Evolutionary conservation across 1,140 invertebrate genomes (phyloP), one percentile per base, ranked within the genome.

Genomic region (Drosophila paulistorum): DNA sequence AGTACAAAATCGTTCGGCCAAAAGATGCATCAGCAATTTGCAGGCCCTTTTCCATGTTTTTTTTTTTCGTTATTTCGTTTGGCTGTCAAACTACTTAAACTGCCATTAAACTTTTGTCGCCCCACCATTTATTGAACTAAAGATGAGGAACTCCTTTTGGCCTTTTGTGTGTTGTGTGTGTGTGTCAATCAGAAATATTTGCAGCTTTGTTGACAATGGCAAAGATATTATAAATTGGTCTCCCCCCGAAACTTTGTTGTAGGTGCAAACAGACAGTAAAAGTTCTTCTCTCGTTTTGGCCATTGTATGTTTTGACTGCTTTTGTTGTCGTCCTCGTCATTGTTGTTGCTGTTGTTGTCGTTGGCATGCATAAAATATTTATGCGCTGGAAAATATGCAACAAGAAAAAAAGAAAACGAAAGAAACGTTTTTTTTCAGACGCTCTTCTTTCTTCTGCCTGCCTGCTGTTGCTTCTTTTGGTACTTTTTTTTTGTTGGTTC

Each of bases 31-130:
- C 45, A 51, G 45, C 45, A 60, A 65, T 81, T 71, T 71, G 57
- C 62, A 48, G 42, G 39, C 30, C 37, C 62, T 71, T 33, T 30
- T 5, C 5, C 6, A 7, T 6, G 30, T 30, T 30, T 30, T 37
- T 37, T 37, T 1, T 37, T 35, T 54, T 48, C 70, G 33, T 10
- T 37, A 6, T 30, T 30, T 30, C 30, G 23, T 41, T 23, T 55
- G 48, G 69, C 73, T 67, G 69, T 75, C 84, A 78, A 91, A 91
- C 81, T 80, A 86, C 90, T 91, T 91, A 91, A 91, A 91, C 89
- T 91, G 84, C 87, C 89, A 91, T 91, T 91, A 91, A 86, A 91
- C 89, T 89, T 89, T 90, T 82, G 77, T 79, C 73, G 80, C 73
- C 68, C 73, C 71, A 66, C 60, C 67, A 74, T 78, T 77, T 71